Evolutionary conservation across 1,140 invertebrate species (phyloP).

Genomic region (Aphelinus atriplicis): DNA sequence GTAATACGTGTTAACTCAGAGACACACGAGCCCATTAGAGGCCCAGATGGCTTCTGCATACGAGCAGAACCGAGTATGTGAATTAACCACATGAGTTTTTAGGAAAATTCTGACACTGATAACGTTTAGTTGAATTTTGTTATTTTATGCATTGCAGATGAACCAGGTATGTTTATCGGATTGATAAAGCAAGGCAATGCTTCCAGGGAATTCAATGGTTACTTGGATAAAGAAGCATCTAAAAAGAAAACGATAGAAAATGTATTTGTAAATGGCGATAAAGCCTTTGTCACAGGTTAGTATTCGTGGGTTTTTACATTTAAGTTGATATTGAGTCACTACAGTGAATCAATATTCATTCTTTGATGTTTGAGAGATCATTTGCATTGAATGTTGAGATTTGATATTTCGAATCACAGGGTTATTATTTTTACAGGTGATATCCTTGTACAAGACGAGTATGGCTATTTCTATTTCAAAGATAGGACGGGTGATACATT

Average conservation of each 20-base stretch:
- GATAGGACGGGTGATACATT: constrained; percentile 81
- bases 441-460: constrained; percentile 76
- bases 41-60: constrained; percentile 73
- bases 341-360: too few relatives aligned
- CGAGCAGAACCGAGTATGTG: constrained; percentile 69
- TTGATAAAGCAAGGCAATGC: constrained; percentile 72
- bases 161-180: constrained; percentile 82
- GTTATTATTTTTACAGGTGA: constrained; percentile 69
- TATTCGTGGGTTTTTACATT: background rate
- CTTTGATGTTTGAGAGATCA: too few relatives aligned
- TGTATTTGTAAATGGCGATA: constrained; percentile 78
- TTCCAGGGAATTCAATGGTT: constrained; percentile 70
- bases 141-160: constrained; percentile 63
- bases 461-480: constrained; percentile 80
- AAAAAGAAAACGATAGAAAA: constrained; percentile 76
- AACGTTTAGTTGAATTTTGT: background rate
- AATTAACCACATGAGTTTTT: constrained; percentile 2
- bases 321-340: too few relatives aligned
- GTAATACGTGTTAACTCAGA: constrained; percentile 71
- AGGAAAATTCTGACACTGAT: background rate
- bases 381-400: too few relatives aligned
- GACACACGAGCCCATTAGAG: constrained; percentile 70
- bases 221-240: constrained; percentile 74
- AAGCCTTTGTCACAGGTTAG: constrained; percentile 75
- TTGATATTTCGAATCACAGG: background rate